phyloP scores from a whole-genome alignment of 2,888 invertebrate species.

The Cantharis nigra region DNA sequence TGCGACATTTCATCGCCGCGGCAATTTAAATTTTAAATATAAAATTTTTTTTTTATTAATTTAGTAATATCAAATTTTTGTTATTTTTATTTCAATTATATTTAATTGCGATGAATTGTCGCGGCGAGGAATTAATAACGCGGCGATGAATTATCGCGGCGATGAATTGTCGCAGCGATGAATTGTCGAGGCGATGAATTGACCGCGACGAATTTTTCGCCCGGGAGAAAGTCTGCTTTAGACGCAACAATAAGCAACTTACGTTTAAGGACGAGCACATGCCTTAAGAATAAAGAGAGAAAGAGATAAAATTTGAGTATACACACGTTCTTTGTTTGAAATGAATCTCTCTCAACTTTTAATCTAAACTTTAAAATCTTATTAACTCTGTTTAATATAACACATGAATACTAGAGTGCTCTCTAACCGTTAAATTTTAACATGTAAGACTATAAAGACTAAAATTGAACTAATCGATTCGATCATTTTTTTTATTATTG shows the following conservation, averaged over 20 bases:
- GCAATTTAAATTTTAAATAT: too few relatives aligned
- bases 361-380: slow-evolving; percentile 21
- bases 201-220: background rate
- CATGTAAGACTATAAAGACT: background rate
- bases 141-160: too few relatives aligned
- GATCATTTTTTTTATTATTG: background rate
- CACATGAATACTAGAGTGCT: slow-evolving; percentile 22
- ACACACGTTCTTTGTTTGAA: slow-evolving; percentile 1
- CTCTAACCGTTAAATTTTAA: slow-evolving; percentile 12
- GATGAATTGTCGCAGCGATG: too few relatives aligned
- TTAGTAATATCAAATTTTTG: too few relatives aligned
- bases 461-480: slow-evolving; percentile 1
- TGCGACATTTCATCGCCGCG: too few relatives aligned
- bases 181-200: too few relatives aligned
- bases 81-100: too few relatives aligned
- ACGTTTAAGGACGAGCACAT: background rate
- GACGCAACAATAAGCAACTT: background rate
- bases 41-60: too few relatives aligned
- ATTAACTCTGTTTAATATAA: slow-evolving; percentile 10
- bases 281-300: background rate
- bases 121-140: too few relatives aligned
- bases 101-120: too few relatives aligned
- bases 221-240: background rate
- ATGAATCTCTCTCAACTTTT: slow-evolving; percentile 14
- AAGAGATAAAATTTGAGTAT: background rate